Percentiles rank a stretch among this genome's conserved stretches.
Conservation (phyloP, 2,797 vertebrate species). For the Macrochelys suwanniensis region DNA sequence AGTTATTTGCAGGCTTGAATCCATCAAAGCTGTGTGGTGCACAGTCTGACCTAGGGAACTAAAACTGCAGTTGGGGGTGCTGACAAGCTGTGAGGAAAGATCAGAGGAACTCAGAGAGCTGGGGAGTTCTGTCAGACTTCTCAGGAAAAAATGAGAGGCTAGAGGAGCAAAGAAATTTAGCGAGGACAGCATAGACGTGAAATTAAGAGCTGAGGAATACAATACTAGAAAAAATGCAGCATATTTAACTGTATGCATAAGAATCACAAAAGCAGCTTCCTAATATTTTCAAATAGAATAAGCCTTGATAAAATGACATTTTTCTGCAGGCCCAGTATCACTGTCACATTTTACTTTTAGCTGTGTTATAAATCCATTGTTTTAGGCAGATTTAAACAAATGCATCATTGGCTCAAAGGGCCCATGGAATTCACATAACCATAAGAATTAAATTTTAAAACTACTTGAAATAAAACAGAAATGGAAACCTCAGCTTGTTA, state of each 20-base stretch:
- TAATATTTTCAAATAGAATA: neutral
- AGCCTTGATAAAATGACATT: neutral
- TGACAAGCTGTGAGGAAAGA: constrained; percentile 20
- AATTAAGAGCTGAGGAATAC: neutral
- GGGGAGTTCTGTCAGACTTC: neutral
- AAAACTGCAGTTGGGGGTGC: neutral
- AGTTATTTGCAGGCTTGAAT: constrained; percentile 31
- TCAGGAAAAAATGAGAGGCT: neutral
- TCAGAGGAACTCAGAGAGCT: neutral
- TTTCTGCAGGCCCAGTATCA: neutral
- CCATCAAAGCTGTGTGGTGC: neutral
- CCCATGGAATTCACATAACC: constrained; percentile 39
- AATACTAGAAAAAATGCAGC: neutral
- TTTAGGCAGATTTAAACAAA: constrained; percentile 31
- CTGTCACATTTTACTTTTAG: neutral
- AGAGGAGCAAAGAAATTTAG: neutral
- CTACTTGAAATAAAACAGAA: constrained; percentile 53
- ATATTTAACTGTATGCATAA: neutral
- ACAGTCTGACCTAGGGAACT: neutral
- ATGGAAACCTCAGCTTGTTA: constrained; percentile 64
- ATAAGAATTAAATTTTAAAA: constrained; percentile 62
- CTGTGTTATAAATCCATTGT: neutral
- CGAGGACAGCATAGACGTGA: neutral
- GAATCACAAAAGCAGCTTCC: neutral
- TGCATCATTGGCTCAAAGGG: constrained; percentile 35